Evolutionary conservation across 1,140 invertebrate genomes (phyloP).

Genomic region (Akabosia matsudoensis): DNA sequence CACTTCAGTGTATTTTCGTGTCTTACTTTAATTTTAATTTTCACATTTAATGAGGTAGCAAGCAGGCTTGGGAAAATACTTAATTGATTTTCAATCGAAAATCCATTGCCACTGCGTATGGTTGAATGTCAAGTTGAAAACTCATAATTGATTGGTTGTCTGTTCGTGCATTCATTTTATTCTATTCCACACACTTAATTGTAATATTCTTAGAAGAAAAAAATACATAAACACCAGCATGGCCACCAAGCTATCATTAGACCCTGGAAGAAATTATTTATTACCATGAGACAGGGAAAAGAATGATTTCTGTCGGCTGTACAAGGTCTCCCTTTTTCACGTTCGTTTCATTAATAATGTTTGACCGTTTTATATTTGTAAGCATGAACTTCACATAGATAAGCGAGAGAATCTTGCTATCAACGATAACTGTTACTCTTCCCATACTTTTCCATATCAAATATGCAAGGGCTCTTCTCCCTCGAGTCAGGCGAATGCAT

Average conservation of each 20-base stretch:
- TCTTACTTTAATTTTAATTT: too few relatives aligned
- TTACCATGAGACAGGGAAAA: neutral
- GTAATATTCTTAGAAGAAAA: neutral
- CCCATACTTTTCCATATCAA: too few relatives aligned
- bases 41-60: neutral
- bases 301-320: neutral
- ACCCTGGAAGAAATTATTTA: neutral
- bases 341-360: conserved; percentile 11
- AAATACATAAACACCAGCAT: neutral
- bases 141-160: neutral
- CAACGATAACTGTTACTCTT: neutral
- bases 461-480: neutral
- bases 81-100: conserved; percentile 17
- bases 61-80: neutral
- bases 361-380: neutral
- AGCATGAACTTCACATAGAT: neutral
- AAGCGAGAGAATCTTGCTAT: neutral
- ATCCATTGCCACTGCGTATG: neutral
- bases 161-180: neutral
- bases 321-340: neutral
- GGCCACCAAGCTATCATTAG: neutral
- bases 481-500: neutral
- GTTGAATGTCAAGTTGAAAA: neutral
- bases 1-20: too few relatives aligned
- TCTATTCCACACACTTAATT: neutral